These are phyloP conservation scores for Montipora cactus DNA, from an alignment of 64 coral and sea anemone genomes.

Conservation along the genomic window DNA sequence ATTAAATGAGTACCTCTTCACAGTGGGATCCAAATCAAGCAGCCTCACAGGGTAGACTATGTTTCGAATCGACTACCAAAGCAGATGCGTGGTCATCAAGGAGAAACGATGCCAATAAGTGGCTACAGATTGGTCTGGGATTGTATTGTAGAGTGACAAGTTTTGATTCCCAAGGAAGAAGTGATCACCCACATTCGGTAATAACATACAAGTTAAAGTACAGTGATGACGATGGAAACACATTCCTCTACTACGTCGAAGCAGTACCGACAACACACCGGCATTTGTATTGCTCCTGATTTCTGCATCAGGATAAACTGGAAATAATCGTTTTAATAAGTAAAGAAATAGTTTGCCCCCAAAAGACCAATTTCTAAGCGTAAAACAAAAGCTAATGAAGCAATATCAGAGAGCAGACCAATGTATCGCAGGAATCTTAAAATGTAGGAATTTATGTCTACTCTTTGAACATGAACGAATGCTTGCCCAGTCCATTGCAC, in stretches of 20 bases:
- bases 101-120: slow-evolving; percentile 3
- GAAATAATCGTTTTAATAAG: too few relatives aligned
- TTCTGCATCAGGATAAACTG: too few relatives aligned
- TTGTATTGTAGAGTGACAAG: not conserved
- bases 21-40: not conserved
- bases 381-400: too few relatives aligned
- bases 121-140: slow-evolving; percentile 1
- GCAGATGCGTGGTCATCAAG: not conserved
- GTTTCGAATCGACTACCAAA: not conserved
- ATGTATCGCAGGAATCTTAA: too few relatives aligned
- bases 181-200: not conserved
- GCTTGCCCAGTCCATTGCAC: too few relatives aligned
- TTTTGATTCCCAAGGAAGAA: not conserved
- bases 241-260: not conserved
- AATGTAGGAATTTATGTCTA: too few relatives aligned
- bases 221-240: not conserved
- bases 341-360: too few relatives aligned
- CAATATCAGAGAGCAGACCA: too few relatives aligned
- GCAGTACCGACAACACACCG: too few relatives aligned
- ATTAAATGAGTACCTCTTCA: slow-evolving; percentile 5
- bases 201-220: slow-evolving; percentile 17
- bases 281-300: too few relatives aligned
- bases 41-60: not conserved
- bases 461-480: too few relatives aligned
- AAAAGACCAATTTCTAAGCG: too few relatives aligned